Evolutionary conservation across 2,113 vertebrate species (phyloP).

Genomic region (Pseudopipra pipra): DNA sequence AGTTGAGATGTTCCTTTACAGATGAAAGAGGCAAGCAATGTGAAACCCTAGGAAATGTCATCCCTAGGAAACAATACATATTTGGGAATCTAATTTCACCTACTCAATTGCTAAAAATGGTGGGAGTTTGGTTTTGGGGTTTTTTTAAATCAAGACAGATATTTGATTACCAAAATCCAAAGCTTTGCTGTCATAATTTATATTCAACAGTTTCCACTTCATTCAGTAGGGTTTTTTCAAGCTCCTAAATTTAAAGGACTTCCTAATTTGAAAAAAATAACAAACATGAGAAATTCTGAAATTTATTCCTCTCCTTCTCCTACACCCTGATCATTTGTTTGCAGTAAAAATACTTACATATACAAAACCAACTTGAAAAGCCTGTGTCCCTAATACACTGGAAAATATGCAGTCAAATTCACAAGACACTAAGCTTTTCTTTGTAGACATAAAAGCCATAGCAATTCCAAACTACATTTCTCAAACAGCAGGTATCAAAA

Average conservation of each 20-base stretch:
- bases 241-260: background rate
- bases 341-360: background rate
- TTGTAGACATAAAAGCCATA: background rate
- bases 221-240: background rate
- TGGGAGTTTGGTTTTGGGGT: background rate
- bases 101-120: background rate
- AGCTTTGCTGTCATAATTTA: background rate
- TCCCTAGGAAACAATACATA: background rate
- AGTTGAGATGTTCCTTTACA: background rate
- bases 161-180: background rate
- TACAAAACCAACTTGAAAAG: background rate
- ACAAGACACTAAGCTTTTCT: background rate
- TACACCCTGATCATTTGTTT: background rate
- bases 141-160: background rate
- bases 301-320: background rate
- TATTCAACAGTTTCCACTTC: background rate
- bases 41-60: background rate
- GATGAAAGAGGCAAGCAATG: background rate
- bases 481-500: slow-evolving; percentile 5
- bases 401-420: background rate
- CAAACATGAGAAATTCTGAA: background rate
- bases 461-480: background rate
- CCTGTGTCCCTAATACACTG: background rate
- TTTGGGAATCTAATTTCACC: background rate
- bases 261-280: background rate